Evolutionary conservation across 2,888 invertebrate genomes (phyloP).

Genomic region (Cosmia pyralina): DNA sequence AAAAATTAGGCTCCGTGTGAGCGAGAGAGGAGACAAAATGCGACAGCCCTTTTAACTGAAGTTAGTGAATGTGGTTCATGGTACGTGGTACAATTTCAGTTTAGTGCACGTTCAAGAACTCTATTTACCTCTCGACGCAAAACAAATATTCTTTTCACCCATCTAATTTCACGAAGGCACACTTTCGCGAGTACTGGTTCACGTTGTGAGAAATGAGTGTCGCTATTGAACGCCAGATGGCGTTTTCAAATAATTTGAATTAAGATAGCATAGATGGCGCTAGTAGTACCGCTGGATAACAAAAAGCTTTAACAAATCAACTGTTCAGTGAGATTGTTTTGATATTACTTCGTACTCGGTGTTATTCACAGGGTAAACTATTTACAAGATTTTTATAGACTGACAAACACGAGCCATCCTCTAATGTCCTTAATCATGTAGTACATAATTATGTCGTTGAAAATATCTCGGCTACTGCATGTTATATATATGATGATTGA

Average conservation of each 20-base stretch:
- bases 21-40: no score
- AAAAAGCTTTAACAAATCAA: constrained; percentile 6
- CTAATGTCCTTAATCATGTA: background rate
- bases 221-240: constrained; percentile 61
- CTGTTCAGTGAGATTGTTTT: constrained; percentile 3
- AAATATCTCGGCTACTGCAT: background rate
- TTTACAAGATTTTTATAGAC: background rate
- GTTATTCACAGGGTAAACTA: background rate
- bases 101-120: background rate
- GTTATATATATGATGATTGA: background rate
- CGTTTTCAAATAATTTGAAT: background rate
- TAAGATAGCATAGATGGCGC: constrained; percentile 24
- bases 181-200: background rate
- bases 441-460: no score
- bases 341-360: no score
- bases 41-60: no score
- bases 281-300: background rate
- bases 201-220: background rate
- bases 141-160: background rate
- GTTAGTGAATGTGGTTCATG: background rate
- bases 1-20: no score
- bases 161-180: background rate
- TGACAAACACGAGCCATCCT: background rate
- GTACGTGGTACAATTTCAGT: background rate
- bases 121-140: background rate